These are phyloP conservation scores for Phyllotis vaccarum DNA, from an alignment of 2,797 vertebrate species.

Conservation along the genomic window DNA sequence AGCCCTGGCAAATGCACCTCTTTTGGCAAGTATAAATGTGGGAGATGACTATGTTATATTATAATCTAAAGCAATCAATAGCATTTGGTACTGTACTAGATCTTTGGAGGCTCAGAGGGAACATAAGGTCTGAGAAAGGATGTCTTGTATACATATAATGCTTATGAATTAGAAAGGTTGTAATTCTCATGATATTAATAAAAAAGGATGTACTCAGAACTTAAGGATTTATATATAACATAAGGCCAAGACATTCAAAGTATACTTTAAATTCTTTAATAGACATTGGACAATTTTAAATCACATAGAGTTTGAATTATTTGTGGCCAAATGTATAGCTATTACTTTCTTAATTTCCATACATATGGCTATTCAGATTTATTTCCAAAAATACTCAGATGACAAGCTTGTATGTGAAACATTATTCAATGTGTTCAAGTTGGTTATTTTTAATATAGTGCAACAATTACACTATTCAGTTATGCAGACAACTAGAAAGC, in stretches of 20 bases:
- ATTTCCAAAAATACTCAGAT: slow-evolving; percentile 43
- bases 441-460: slow-evolving; percentile 70
- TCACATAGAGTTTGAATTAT: neutral
- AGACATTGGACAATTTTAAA: neutral
- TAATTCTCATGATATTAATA: slow-evolving; percentile 14
- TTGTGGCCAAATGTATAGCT: neutral
- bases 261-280: neutral
- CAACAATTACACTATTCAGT: slow-evolving; percentile 9
- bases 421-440: slow-evolving; percentile 32
- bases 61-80: neutral
- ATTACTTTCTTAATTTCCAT: slow-evolving; percentile 34
- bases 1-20: neutral
- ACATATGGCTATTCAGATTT: slow-evolving; percentile 11
- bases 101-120: neutral
- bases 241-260: neutral
- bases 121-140: neutral
- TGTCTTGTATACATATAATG: neutral
- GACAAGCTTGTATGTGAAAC: neutral
- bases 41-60: neutral
- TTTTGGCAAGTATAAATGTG: neutral
- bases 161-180: neutral
- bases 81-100: neutral
- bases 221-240: neutral
- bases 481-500: slow-evolving; percentile 56
- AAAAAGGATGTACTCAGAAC: neutral